phyloP scores from a whole-genome alignment of 2,888 invertebrate genomes.

The Euclidia mi region DNA sequence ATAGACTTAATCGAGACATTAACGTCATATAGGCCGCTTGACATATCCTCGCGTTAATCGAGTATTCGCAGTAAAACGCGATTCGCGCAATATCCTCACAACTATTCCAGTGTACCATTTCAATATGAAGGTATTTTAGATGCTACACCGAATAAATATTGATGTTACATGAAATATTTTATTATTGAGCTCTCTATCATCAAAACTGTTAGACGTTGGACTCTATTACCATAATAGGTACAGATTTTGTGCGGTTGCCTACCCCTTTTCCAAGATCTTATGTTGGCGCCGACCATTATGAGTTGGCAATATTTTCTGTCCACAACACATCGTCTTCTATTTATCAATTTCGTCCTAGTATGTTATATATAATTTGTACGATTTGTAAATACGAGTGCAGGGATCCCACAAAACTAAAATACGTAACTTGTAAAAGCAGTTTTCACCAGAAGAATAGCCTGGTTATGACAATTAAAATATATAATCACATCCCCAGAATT shows the following conservation, averaged over 20 bases:
- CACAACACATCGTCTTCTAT: constrained; percentile 55
- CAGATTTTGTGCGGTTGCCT: constrained; percentile 69
- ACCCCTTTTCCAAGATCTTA: constrained; percentile 73
- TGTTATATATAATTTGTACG: no score
- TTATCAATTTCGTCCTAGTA: constrained; percentile 60
- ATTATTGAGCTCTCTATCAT: constrained; percentile 48
- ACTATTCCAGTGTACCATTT: constrained; percentile 33
- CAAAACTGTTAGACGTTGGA: constrained; percentile 60
- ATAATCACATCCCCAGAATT: no score
- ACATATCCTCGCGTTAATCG: constrained; percentile 23
- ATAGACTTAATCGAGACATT: background rate
- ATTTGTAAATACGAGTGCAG: no score
- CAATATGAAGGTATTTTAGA: constrained; percentile 45
- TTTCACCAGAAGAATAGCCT: no score
- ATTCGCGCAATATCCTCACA: constrained; percentile 19
- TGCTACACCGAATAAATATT: no score
- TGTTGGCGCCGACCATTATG: constrained; percentile 68
- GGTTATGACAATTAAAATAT: no score
- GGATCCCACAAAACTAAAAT: no score
- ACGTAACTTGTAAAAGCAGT: no score
- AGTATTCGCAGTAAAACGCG: constrained; percentile 25
- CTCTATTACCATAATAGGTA: constrained; percentile 77
- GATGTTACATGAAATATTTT: constrained; percentile 52
- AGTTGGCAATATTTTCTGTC: constrained; percentile 72
- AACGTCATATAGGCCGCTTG: constrained; percentile 10